These are phyloP conservation scores for Siniperca undulata DNA, from an alignment of 2,797 vertebrate species.

Conservation along the genomic window DNA sequence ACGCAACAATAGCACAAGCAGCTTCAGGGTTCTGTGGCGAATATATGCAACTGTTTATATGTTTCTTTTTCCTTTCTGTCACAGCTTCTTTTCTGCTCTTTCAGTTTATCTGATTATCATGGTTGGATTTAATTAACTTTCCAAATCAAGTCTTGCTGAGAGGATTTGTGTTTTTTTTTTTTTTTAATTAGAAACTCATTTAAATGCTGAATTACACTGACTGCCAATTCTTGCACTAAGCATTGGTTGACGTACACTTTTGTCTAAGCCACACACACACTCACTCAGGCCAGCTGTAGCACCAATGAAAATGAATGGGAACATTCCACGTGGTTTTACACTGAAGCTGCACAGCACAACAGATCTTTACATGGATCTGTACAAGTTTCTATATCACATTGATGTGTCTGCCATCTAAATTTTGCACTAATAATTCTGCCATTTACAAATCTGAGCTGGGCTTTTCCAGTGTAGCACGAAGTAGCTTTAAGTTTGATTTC, in stretches of 20 bases:
- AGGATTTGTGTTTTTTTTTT: constrained; percentile 26
- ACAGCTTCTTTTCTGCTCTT: constrained; percentile 8
- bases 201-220: constrained; percentile 38
- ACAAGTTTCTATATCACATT: constrained; percentile 13
- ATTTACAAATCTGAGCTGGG: constrained; percentile 22
- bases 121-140: constrained; percentile 31
- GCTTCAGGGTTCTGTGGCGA: constrained; percentile 23
- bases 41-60: constrained; percentile 51
- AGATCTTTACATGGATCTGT: neutral
- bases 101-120: constrained; percentile 15
- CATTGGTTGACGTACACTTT: constrained; percentile 11
- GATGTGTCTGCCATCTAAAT: constrained; percentile 29
- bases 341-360: constrained; percentile 5
- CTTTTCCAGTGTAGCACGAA: neutral
- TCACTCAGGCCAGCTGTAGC: constrained; percentile 43
- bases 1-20: constrained; percentile 39
- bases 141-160: constrained; percentile 26
- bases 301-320: constrained; percentile 33
- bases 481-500: constrained; percentile 25
- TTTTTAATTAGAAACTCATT: constrained; percentile 4
- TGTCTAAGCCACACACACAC: constrained; percentile 31
- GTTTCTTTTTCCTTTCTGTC: no score
- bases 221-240: constrained; percentile 63
- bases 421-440: constrained; percentile 45
- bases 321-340: constrained; percentile 1